These are phyloP conservation scores for Echinarachnius parma DNA, from an alignment of 53 echinoderm and acorn worm genomes.

Conservation along the genomic window DNA sequence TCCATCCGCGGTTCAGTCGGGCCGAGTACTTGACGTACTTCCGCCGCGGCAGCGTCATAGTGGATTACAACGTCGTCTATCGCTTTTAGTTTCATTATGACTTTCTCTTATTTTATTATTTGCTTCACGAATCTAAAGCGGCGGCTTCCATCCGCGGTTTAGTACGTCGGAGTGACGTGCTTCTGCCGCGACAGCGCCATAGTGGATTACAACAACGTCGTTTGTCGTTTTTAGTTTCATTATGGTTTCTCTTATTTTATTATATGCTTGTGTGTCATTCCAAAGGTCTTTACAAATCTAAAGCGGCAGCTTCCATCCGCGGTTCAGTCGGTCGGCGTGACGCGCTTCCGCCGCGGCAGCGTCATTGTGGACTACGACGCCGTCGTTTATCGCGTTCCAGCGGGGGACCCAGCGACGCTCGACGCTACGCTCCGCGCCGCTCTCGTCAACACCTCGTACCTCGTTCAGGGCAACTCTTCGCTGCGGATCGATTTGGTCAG, in stretches of 20 bases:
- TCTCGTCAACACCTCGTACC: background rate
- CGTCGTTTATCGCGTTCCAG: background rate
- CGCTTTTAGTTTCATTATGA: too few relatives aligned
- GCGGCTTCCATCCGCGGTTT: too few relatives aligned
- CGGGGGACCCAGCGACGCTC: background rate
- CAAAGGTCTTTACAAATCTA: conserved; percentile 17
- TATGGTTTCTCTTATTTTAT: too few relatives aligned
- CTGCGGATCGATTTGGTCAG: background rate
- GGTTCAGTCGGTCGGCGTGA: conserved; percentile 10
- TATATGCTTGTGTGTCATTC: too few relatives aligned
- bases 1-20: too few relatives aligned
- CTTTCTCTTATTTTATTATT: background rate
- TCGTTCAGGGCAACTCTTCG: background rate
- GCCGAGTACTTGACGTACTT: too few relatives aligned
- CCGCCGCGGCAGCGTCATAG: too few relatives aligned
- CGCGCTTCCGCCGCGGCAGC: background rate
- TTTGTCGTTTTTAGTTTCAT: background rate
- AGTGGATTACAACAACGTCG: too few relatives aligned
- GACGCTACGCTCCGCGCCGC: conserved; percentile 1
- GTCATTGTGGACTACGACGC: background rate
- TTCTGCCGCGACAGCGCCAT: too few relatives aligned
- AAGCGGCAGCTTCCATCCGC: background rate
- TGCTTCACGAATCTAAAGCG: too few relatives aligned
- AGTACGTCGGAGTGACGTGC: too few relatives aligned
- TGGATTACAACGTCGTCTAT: too few relatives aligned